Evolutionary conservation across 2,797 vertebrate species (phyloP).

Genomic region (Bradypus variegatus): DNA sequence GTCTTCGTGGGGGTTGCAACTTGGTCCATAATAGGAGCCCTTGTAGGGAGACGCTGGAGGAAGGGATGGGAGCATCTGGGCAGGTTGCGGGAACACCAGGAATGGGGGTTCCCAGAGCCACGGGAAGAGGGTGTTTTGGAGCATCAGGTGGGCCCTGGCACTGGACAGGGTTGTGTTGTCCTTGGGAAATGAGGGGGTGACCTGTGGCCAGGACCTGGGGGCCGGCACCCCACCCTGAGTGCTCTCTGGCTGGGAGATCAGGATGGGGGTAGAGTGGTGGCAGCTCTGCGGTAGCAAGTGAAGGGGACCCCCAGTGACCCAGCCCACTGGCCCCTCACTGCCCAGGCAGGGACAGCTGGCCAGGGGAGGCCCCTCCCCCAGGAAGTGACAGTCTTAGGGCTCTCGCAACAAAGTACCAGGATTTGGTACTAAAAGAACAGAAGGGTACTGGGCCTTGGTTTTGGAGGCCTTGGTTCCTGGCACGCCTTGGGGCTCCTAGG

Average conservation of each 20-base stretch:
- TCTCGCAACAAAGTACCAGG: no score
- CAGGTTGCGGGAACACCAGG: not conserved
- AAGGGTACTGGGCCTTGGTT: no score
- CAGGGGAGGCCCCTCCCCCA: not conserved
- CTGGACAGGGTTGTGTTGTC: not conserved
- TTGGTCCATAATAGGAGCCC: no score
- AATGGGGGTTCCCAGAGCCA: not conserved
- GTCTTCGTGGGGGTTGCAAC: not conserved
- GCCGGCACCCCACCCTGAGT: not conserved
- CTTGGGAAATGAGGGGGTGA: no score
- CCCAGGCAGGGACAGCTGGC: not conserved
- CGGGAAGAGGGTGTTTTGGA: not conserved
- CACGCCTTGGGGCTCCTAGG: no score
- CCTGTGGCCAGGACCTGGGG: not conserved
- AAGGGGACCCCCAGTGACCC: not conserved
- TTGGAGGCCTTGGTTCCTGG: no score
- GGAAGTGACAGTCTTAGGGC: not conserved
- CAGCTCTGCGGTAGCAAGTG: not conserved
- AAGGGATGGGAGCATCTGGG: not conserved
- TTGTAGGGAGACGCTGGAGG: not conserved
- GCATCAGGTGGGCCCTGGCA: not conserved
- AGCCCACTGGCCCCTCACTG: not conserved
- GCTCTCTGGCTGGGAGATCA: not conserved
- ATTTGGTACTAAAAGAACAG: no score
- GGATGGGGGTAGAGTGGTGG: no score